phyloP scores from a whole-genome alignment of 2,113 vertebrate genomes.

The Cephalophus harveyi region DNA sequence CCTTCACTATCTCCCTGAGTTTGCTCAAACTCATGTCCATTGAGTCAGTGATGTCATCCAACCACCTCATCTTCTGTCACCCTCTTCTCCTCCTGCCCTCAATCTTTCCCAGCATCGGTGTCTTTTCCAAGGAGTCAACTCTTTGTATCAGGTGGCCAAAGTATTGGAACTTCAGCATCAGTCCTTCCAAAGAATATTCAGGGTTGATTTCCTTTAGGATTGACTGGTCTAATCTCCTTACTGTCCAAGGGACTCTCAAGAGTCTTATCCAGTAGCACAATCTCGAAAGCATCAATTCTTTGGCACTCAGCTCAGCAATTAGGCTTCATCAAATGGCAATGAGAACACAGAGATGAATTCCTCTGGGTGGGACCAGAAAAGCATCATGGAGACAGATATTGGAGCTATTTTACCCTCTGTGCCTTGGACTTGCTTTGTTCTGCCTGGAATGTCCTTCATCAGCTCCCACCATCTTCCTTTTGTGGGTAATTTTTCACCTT shows the following conservation, averaged over 20 bases:
- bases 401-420: background rate
- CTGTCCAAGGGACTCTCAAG: background rate
- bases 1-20: background rate
- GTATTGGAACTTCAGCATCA: background rate
- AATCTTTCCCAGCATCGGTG: background rate
- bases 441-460: background rate
- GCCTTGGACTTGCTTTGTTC: background rate
- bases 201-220: background rate
- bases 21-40: background rate
- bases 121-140: background rate
- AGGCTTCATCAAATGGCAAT: background rate
- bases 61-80: background rate
- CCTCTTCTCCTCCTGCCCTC: background rate
- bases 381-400: background rate
- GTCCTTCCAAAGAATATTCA: background rate
- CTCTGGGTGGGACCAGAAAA: background rate
- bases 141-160: background rate
- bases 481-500: background rate
- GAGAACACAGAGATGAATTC: no score
- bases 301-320: background rate
- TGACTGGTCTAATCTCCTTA: background rate
- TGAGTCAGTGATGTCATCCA: background rate
- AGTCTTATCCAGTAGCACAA: background rate
- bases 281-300: background rate
- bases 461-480: background rate